Evolutionary conservation across 2,888 invertebrate species (phyloP).

Genomic region (Drosophila rellima): DNA sequence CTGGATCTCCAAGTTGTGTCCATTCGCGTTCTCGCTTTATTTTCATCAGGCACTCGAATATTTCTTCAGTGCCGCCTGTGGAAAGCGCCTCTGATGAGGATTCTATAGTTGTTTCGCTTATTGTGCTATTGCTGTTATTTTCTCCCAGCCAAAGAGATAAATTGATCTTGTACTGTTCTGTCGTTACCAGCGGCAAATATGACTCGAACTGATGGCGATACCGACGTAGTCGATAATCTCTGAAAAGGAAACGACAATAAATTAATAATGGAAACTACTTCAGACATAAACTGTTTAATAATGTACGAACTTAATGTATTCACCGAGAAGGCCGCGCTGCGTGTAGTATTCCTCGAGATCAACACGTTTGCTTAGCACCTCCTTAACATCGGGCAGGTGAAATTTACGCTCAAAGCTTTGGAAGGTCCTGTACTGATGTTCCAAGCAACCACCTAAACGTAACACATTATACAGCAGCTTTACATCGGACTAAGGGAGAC

Average conservation of each 20-base stretch:
- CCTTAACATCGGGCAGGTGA: slow-evolving; percentile 80
- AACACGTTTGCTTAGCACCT: slow-evolving; percentile 76
- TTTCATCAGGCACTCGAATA: slow-evolving; percentile 62
- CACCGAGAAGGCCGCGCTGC: slow-evolving; percentile 83
- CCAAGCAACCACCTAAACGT: slow-evolving; percentile 82
- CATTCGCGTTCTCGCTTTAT: slow-evolving; percentile 42
- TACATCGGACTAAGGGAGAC: slow-evolving; percentile 75
- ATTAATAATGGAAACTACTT: background rate
- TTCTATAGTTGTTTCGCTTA: slow-evolving; percentile 47
- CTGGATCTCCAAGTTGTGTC: slow-evolving; percentile 39
- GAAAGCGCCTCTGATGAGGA: slow-evolving; percentile 47
- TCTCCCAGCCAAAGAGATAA: slow-evolving; percentile 74
- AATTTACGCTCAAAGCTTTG: slow-evolving; percentile 81
- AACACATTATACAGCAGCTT: slow-evolving; percentile 82
- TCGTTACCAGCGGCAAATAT: slow-evolving; percentile 79
- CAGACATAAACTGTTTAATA: background rate
- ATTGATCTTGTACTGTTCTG: slow-evolving; percentile 75
- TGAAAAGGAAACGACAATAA: slow-evolving; percentile 30
- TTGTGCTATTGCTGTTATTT: slow-evolving; percentile 58
- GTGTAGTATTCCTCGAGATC: slow-evolving; percentile 84
- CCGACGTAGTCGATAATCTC: slow-evolving; percentile 83
- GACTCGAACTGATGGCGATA: slow-evolving; percentile 84
- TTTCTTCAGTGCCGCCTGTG: slow-evolving; percentile 76
- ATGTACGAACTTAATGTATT: slow-evolving; percentile 81
- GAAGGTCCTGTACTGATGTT: slow-evolving; percentile 71